Evolutionary conservation across 1,140 invertebrate genomes (phyloP).

Genomic region (Dendrolimus kikuchii): DNA sequence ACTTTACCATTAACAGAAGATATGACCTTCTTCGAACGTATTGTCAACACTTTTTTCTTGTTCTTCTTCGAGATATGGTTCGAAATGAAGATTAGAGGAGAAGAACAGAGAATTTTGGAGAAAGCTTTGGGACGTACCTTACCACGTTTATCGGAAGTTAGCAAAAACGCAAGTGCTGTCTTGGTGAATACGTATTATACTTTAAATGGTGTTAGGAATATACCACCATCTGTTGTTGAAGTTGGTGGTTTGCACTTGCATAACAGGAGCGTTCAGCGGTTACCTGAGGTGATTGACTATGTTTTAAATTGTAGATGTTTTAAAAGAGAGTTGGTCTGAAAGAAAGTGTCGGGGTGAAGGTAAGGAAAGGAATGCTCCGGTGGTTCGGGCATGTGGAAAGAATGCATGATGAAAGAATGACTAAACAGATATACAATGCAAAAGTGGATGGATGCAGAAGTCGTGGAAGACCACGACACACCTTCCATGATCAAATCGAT

Average conservation of each 20-base stretch:
- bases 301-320: background rate
- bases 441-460: too few species aligned
- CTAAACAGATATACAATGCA: too few species aligned
- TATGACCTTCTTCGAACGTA: slow-evolving; percentile 57
- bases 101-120: slow-evolving; percentile 30
- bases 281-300: slow-evolving; percentile 21
- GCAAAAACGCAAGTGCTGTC: slow-evolving; percentile 24
- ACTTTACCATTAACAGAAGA: slow-evolving; percentile 19
- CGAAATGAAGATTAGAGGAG: slow-evolving; percentile 16
- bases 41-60: slow-evolving; percentile 72
- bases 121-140: slow-evolving; percentile 15
- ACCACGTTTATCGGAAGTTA: slow-evolving; percentile 19
- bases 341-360: too few species aligned
- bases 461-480: too few species aligned
- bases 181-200: slow-evolving; percentile 26
- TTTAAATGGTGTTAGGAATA: slow-evolving; percentile 22
- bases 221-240: slow-evolving; percentile 27
- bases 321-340: background rate
- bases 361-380: too few species aligned
- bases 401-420: too few species aligned
- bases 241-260: slow-evolving; percentile 35
- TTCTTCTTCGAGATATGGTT: slow-evolving; percentile 26
- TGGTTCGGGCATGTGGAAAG: too few species aligned
- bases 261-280: slow-evolving; percentile 15
- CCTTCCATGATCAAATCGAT: too few species aligned